Evolutionary conservation across 2,797 vertebrate genomes (phyloP), one percentile per base, ranked within the genome.

Genomic region (Malurus splendens): DNA sequence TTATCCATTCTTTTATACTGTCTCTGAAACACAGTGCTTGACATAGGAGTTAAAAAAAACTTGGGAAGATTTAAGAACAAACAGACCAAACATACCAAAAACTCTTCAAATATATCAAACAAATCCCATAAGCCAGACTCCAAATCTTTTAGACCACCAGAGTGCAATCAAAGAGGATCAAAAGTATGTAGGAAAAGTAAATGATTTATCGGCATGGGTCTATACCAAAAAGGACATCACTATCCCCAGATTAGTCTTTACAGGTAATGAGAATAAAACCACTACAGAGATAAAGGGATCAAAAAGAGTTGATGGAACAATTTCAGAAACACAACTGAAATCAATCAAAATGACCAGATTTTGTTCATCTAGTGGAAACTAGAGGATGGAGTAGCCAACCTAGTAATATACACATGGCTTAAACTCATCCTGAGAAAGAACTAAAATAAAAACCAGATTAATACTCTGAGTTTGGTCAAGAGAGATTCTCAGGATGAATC

Each of bases 121-220:
- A 68, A 85, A 76, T 76, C 79, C n/a, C 60, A 76, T 45, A 73
- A 83, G 57, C 48, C 72, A 77, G 52, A 47, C 47, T 67, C 64
- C 61, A 66, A 64, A 86, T 81, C 73, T 76, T 94, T 88, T 87
- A 85, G 81, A 84, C 47, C 82, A 92, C 65, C 24, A 57, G 42
- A 54, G 75, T 87, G 27, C 91, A 92, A 87, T 91, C 90, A 92
- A 93, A 92, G 30, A 87, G 27, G 74, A 93, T 90, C 86, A 95
- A 82, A 90, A 87, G 14, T 92, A 52, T 89, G 39, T n/a, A 18
- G 75, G 68, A 65, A 85, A 91, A 88, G 50, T 68, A 93, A 93
- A 93, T 89, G 9, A 86, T 94, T 94, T 91, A 85, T 92, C 88
- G 56, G 54, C 70, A 81, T 61, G 57, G 41, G 38, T 86, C 75